Percentiles rank a stretch among this genome's conserved stretches.
Evolutionary conservation across 2,113 vertebrate genomes (phyloP).

Genomic region (Chauna torquata): DNA sequence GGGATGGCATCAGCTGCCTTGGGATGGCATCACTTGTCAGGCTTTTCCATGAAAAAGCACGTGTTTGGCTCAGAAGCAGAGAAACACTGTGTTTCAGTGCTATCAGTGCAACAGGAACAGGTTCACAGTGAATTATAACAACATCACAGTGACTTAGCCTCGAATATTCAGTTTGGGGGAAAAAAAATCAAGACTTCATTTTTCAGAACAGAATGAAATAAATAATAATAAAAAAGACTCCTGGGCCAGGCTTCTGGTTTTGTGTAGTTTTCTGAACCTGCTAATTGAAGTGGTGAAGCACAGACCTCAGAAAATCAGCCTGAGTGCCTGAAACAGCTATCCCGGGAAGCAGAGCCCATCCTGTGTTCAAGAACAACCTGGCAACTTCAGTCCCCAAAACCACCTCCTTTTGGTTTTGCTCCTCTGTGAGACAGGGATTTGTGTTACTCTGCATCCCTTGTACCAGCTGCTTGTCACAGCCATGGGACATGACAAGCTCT

Average conservation of each 20-base stretch:
- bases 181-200: not conserved
- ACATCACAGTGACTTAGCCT: not conserved
- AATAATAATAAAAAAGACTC: not conserved
- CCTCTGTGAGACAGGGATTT: not conserved
- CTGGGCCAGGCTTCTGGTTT: not conserved
- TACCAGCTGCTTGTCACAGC: not conserved
- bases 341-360: not conserved
- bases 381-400: not conserved
- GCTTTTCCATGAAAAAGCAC: not conserved
- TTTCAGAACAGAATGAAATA: not conserved
- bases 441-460: not conserved
- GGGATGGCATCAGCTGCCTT: not conserved
- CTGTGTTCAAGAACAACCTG: not conserved
- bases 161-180: not conserved
- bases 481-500: not conserved
- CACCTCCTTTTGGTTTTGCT: not conserved
- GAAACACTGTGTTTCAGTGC: not conserved
- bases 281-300: not conserved
- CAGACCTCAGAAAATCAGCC: not conserved
- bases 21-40: too few species aligned
- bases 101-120: fast-evolving
- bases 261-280: not conserved
- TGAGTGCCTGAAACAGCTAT: not conserved
- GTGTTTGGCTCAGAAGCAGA: not conserved
- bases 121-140: not conserved